phyloP scores from a whole-genome alignment of 2,888 invertebrate species.

The Drosophila mimica region DNA sequence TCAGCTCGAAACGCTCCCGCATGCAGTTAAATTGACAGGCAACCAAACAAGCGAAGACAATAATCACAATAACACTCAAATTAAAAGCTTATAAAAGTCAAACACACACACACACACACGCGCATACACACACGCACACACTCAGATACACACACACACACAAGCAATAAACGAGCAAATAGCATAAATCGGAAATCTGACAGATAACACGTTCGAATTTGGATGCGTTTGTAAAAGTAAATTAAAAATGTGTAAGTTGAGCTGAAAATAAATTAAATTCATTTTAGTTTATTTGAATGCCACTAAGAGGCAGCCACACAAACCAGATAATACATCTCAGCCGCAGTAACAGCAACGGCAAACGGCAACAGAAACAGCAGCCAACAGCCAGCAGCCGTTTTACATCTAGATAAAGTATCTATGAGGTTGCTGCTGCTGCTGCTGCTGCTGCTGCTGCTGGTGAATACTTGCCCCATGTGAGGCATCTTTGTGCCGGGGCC shows the following conservation, averaged over 20 bases:
- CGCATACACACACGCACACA: constrained; percentile 2
- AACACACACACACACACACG: constrained; percentile 23
- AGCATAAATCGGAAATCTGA: constrained; percentile 61
- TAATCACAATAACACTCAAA: constrained; percentile 78
- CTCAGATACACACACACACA: constrained; percentile 1
- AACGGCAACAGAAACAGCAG: constrained; percentile 3
- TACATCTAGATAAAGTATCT: constrained; percentile 73
- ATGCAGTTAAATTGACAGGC: constrained; percentile 57
- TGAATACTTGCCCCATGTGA: constrained; percentile 24
- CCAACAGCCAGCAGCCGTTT: constrained; percentile 34
- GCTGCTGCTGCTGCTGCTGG: constrained; percentile 42
- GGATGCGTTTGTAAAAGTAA: constrained; percentile 48
- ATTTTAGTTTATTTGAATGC: constrained; percentile 60
- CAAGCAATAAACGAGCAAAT: constrained; percentile 30
- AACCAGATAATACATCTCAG: constrained; percentile 36
- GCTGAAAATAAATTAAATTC: constrained; percentile 70
- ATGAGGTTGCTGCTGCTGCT: constrained; percentile 34
- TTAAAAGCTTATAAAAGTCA: constrained; percentile 80
- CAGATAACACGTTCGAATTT: constrained; percentile 56
- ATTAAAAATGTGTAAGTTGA: constrained; percentile 59
- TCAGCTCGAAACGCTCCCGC: constrained; percentile 53
- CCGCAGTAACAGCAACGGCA: constrained; percentile 10
- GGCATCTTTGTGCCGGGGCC: constrained; percentile 15
- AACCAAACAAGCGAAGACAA: constrained; percentile 53
- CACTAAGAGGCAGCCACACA: constrained; percentile 9